Evolutionary conservation across 1,140 invertebrate species (phyloP).

Genomic region (Ceratosolen solmsi): DNA sequence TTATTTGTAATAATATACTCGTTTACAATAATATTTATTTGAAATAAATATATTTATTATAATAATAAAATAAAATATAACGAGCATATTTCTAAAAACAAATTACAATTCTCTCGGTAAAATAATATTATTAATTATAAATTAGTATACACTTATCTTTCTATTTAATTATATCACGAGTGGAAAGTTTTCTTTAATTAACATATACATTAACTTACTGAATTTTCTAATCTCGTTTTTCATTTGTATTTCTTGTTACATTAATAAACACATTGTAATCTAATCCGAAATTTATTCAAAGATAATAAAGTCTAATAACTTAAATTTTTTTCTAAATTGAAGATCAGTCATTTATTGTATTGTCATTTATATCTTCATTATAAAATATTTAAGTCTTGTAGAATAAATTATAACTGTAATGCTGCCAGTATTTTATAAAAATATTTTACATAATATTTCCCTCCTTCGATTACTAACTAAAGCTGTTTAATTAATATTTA

Average conservation of each 20-base stretch:
- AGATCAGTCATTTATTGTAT: not conserved
- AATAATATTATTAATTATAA: no score
- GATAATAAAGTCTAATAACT: no score
- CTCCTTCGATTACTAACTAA: no score
- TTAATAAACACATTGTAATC: not conserved
- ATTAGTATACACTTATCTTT: not conserved
- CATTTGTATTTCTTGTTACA: not conserved
- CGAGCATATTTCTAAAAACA: no score
- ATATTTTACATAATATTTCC: not conserved
- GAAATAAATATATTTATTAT: no score
- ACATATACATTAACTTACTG: not conserved
- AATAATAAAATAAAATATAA: no score
- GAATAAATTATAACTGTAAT: not conserved
- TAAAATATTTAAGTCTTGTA: not conserved
- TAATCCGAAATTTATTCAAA: no score
- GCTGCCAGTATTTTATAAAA: not conserved
- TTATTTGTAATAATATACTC: no score
- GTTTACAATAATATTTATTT: no score
- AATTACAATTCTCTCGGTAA: no score
- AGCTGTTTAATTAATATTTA: no score
- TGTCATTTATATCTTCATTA: not conserved
- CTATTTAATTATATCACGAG: not conserved
- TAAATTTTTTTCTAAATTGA: not conserved
- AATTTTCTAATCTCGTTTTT: not conserved
- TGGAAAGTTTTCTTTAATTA: conserved; percentile 22